Conservation (phyloP, 2,888 invertebrate species). For the Nysson spinosus region DNA sequence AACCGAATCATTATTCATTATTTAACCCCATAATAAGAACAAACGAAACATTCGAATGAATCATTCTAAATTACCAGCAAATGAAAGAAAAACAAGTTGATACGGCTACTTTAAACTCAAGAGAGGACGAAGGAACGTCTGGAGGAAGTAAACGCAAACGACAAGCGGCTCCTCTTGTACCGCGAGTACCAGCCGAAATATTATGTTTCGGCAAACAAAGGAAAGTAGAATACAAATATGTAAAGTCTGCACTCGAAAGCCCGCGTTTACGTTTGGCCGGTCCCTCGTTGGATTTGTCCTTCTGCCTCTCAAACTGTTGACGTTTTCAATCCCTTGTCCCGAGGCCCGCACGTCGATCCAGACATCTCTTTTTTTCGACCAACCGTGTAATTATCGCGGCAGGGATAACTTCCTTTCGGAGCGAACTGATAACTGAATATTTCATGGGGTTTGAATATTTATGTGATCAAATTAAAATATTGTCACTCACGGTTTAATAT, state of each 20-base stretch:
- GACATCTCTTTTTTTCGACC: slow-evolving; percentile 30
- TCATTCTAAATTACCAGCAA: not conserved
- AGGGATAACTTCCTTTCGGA: slow-evolving; percentile 15
- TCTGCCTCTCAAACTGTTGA: slow-evolving; percentile 70
- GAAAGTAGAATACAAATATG: slow-evolving; percentile 75
- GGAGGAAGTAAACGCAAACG: slow-evolving; percentile 62
- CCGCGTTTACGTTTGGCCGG: slow-evolving; percentile 55
- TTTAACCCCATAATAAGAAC: too few relatives aligned
- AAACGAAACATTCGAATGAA: slow-evolving; percentile 1
- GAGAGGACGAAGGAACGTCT: slow-evolving; percentile 42
- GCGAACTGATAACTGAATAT: too few relatives aligned
- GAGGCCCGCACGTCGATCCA: slow-evolving; percentile 36
- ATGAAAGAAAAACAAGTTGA: slow-evolving; percentile 12
- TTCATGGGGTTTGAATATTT: too few relatives aligned
- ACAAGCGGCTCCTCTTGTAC: slow-evolving; percentile 57
- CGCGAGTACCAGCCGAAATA: slow-evolving; percentile 70
- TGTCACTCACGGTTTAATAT: too few relatives aligned
- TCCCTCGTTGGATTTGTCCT: slow-evolving; percentile 61
- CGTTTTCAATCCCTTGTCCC: slow-evolving; percentile 70
- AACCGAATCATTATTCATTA: too few relatives aligned
- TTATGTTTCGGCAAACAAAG: slow-evolving; percentile 75
- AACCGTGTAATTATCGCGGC: slow-evolving; percentile 43
- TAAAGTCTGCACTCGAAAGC: slow-evolving; percentile 64
- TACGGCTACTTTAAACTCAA: slow-evolving; percentile 18
- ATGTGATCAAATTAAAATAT: too few relatives aligned